Conservation (phyloP, 2,797 vertebrate genomes). For the Ambastaia sidthimunki region DNA sequence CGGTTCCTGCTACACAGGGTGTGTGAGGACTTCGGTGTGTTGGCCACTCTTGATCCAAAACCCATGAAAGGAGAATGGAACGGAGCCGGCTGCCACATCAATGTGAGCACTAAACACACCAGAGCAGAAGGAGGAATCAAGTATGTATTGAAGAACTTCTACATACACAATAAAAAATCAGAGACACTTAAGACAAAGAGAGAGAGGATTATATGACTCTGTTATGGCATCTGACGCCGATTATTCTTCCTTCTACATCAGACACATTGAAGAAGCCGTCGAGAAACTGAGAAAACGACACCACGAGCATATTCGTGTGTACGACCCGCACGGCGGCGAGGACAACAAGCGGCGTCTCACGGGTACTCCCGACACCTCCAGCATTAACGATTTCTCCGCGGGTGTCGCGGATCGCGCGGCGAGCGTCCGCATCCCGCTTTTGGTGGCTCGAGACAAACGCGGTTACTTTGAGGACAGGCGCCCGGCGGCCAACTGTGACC, state of each 20-base stretch:
- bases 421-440: constrained; percentile 87
- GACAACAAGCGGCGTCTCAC: constrained; percentile 87
- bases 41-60: constrained; percentile 87
- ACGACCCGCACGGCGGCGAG: constrained; percentile 79
- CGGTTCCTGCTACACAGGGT: constrained; percentile 87
- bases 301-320: constrained; percentile 79
- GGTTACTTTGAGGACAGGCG: constrained; percentile 91
- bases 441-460: constrained; percentile 75
- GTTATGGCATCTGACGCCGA: background rate
- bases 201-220: background rate
- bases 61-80: constrained; percentile 87
- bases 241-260: constrained; percentile 54
- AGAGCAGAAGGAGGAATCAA: constrained; percentile 80
- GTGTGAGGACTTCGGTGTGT: constrained; percentile 87
- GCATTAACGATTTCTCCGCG: constrained; percentile 80
- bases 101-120: constrained; percentile 86
- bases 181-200: background rate
- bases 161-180: background rate
- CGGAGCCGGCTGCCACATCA: constrained; percentile 86
- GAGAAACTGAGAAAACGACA: constrained; percentile 81
- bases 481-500: constrained; percentile 88
- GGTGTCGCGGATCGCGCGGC: constrained; percentile 82
- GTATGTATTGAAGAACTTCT: constrained; percentile 72
- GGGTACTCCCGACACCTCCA: constrained; percentile 81
- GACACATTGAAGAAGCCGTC: constrained; percentile 81